These are phyloP conservation scores for Drosophila sp. DNA, from an alignment of 1,140 invertebrate genomes.

Conservation along the genomic window DNA sequence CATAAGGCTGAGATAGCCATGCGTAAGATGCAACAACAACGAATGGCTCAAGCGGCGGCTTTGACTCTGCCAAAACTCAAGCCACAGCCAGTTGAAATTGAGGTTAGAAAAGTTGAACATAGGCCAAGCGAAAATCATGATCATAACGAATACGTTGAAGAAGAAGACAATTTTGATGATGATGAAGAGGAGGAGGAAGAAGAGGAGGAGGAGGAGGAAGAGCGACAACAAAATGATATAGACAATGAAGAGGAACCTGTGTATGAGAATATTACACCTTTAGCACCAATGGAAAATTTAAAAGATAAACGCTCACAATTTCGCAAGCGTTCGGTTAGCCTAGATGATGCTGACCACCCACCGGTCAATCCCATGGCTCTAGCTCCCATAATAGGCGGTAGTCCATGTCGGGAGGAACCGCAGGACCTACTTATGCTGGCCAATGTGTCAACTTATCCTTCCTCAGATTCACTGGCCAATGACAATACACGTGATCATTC, in stretches of 20 bases:
- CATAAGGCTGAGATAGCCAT: constrained; percentile 72
- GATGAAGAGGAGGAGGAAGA: constrained; percentile 39
- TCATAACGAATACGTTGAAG: constrained; percentile 36
- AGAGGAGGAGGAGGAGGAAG: constrained; percentile 37
- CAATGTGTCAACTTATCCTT: constrained; percentile 88
- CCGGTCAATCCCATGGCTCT: constrained; percentile 49
- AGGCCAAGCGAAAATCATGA: constrained; percentile 56
- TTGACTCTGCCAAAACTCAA: constrained; percentile 60
- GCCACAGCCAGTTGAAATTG: constrained; percentile 57
- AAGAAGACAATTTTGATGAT: constrained; percentile 25
- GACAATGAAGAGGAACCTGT: constrained; percentile 68
- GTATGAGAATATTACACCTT: constrained; percentile 68
- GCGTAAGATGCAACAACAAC: constrained; percentile 68
- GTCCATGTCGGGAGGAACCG: constrained; percentile 83
- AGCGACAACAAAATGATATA: constrained; percentile 37
- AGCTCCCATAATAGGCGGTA: constrained; percentile 84
- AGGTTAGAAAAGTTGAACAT: constrained; percentile 62
- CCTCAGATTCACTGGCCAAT: constrained; percentile 90
- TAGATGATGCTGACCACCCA: constrained; percentile 78
- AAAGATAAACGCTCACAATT: constrained; percentile 67
- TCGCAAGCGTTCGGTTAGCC: constrained; percentile 88
- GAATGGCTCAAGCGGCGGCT: constrained; percentile 63
- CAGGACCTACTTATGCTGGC: constrained; percentile 46
- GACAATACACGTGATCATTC: constrained; percentile 91
- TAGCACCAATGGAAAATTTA: background rate